These are phyloP conservation scores for Drosophila asahinai DNA, from an alignment of 1,140 invertebrate species.

Conservation along the genomic window DNA sequence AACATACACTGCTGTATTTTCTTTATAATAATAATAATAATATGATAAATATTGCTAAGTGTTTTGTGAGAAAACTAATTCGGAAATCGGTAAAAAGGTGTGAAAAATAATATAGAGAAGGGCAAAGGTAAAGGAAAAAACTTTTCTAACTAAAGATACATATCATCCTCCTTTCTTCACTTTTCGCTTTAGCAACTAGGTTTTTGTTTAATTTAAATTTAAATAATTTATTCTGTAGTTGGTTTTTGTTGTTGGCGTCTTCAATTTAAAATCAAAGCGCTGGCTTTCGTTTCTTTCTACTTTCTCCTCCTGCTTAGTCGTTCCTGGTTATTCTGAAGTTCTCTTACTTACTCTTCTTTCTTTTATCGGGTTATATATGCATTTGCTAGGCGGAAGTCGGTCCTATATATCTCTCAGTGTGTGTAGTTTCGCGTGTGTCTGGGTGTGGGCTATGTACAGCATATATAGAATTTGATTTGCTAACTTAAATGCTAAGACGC, in stretches of 20 bases:
- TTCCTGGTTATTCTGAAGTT: conserved; percentile 44
- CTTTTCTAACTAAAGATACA: conserved; percentile 74
- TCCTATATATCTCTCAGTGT: conserved; percentile 53
- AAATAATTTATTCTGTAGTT: conserved; percentile 49
- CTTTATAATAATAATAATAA: not conserved
- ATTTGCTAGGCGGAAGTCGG: conserved; percentile 75
- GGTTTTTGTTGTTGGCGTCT: conserved; percentile 43
- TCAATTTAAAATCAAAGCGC: conserved; percentile 77
- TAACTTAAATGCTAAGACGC: conserved; percentile 76
- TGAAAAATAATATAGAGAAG: conserved; percentile 2
- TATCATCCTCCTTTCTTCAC: conserved; percentile 13
- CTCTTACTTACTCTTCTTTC: conserved; percentile 20
- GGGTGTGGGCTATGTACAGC: conserved; percentile 64
- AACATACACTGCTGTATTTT: conserved; percentile 36
- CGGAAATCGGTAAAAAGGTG: conserved; percentile 21
- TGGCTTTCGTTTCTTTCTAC: conserved; percentile 24
- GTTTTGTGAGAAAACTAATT: conserved; percentile 31
- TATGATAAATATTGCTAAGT: conserved; percentile 33
- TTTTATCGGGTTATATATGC: conserved; percentile 38
- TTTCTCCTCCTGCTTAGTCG: conserved; percentile 8
- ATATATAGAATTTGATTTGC: conserved; percentile 65
- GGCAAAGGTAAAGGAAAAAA: conserved; percentile 32
- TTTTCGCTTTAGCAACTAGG: conserved; percentile 54
- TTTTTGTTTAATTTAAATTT: conserved; percentile 47
- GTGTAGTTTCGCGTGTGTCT: conserved; percentile 21